These are phyloP conservation scores for Phoebastria nigripes DNA, from an alignment of 2,797 vertebrate genomes.

Conservation along the genomic window DNA sequence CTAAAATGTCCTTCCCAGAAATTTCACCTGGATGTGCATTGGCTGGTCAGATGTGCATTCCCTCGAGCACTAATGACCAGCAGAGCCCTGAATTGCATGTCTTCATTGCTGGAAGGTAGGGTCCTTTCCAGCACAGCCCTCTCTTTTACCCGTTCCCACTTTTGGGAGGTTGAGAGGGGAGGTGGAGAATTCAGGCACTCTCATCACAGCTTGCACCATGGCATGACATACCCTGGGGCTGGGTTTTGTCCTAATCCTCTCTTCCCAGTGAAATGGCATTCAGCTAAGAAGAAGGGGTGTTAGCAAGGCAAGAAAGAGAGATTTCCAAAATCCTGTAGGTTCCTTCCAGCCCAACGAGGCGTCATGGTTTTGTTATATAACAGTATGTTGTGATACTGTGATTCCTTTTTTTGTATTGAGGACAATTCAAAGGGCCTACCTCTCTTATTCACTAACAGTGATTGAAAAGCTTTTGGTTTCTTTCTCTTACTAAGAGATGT, in stretches of 20 bases:
- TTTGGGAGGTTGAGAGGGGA: neutral
- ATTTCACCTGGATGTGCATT: neutral
- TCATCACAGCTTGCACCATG: neutral
- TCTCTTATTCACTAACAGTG: neutral
- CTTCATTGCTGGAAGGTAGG: neutral
- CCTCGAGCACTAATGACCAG: neutral
- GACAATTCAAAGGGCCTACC: neutral
- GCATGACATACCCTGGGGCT: neutral
- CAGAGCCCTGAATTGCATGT: neutral
- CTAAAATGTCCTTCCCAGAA: neutral
- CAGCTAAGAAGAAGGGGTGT: neutral
- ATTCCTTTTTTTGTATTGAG: neutral
- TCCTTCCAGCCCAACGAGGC: neutral
- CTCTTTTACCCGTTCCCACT: neutral
- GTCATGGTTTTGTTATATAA: neutral
- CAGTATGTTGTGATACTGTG: neutral
- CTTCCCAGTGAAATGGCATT: neutral
- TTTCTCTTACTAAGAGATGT: neutral
- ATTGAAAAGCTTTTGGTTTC: neutral
- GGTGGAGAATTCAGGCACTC: neutral
- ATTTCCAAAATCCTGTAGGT: neutral
- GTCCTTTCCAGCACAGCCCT: neutral
- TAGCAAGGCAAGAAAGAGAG: neutral
- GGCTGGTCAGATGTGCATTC: neutral
- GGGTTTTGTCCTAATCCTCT: neutral